Conservation (phyloP, 2,797 vertebrate genomes). For the Arctocebus calabarensis region DNA sequence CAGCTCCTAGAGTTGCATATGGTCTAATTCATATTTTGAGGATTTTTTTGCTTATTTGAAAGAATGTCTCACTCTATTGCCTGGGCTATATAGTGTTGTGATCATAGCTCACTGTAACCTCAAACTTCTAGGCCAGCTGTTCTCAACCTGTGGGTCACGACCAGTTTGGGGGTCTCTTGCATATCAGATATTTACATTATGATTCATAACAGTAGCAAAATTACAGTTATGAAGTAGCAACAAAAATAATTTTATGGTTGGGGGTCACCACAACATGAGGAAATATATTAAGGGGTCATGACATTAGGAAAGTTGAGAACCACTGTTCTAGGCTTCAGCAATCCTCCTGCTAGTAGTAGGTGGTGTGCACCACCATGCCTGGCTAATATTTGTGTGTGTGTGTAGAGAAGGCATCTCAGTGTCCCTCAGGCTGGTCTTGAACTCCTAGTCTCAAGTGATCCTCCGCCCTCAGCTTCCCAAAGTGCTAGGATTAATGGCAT, state of each 20-base stretch:
- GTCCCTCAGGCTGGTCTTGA: neutral
- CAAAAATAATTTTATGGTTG: no score
- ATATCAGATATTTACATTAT: no score
- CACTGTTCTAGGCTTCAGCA: neutral
- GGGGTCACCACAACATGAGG: no score
- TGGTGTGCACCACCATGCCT: fast-evolving
- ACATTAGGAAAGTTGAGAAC: no score
- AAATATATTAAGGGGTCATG: no score
- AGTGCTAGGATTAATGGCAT: neutral
- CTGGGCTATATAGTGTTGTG: neutral
- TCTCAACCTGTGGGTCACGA: no score
- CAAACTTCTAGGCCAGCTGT: no score
- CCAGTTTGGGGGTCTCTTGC: no score
- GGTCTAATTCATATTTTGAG: neutral
- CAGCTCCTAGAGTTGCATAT: neutral
- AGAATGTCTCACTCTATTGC: neutral
- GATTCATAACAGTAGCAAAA: no score
- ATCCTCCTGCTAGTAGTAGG: no score
- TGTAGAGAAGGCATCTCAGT: neutral
- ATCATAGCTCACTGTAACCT: neutral
- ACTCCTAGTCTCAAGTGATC: neutral
- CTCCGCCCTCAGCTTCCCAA: neutral
- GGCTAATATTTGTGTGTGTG: neutral
- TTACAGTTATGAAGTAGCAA: no score
- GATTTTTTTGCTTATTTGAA: neutral